A percentile compares a stretch with the other conserved stretches of the same genome.
phyloP scores from a whole-genome alignment of 2,797 vertebrate genomes.

The Cyprinodon diabolis region DNA sequence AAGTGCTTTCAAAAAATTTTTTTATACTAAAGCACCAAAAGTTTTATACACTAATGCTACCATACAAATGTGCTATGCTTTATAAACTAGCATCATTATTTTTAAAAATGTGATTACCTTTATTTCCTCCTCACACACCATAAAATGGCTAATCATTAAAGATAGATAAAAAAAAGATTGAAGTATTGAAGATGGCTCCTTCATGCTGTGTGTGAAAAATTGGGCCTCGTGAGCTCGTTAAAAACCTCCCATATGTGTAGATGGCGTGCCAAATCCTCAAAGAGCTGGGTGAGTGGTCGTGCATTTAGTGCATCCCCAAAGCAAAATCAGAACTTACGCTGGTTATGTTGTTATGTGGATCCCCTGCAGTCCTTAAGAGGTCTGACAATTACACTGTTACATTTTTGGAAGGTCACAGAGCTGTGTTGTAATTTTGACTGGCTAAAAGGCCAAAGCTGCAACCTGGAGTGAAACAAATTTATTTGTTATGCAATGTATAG shows the following conservation, averaged over 20 bases:
- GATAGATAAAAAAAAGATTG: neutral
- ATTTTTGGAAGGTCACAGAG: slow-evolving; percentile 26
- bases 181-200: slow-evolving; percentile 1
- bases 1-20: neutral
- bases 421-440: slow-evolving; percentile 8
- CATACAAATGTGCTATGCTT: neutral
- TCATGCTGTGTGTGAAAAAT: slow-evolving; percentile 34
- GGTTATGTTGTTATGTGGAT: neutral
- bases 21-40: neutral
- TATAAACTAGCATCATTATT: neutral
- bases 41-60: neutral
- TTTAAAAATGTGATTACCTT: neutral
- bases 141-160: neutral
- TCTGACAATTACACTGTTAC: neutral
- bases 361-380: slow-evolving; percentile 12
- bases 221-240: slow-evolving; percentile 54
- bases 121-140: neutral
- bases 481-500: neutral
- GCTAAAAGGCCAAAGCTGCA: neutral
- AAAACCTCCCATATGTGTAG: slow-evolving; percentile 19
- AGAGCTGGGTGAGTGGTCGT: neutral
- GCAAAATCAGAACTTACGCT: slow-evolving; percentile 21
- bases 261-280: neutral
- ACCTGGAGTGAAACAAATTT: neutral
- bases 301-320: slow-evolving; percentile 2